Evolutionary conservation across 2,888 invertebrate genomes (phyloP), one percentile per base, ranked within the genome.

Genomic region (Cephus runcator): DNA sequence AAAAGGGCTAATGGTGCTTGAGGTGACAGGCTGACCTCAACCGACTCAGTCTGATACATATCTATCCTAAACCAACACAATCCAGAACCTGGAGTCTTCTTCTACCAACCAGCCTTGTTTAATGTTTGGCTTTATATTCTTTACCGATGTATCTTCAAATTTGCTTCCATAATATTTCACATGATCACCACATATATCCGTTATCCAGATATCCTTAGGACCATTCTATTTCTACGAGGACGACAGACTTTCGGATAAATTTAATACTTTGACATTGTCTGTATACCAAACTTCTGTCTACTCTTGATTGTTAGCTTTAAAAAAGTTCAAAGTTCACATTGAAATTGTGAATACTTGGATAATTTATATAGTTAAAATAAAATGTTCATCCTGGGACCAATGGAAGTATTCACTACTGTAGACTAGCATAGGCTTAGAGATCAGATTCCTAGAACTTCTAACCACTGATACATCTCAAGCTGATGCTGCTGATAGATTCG

Each of bases 11-110:
- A 91, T 90, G 90, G 90, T 87, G 85, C 90, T 91, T 85, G 79
- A 90, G 85, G 85, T 88, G 91, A 90, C 89, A 88, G 90, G 88
- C 88, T 86, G 88, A 90, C 90, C 89, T 89, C 87, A 85, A 83
- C 85, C 85, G 83, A 87, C 85, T 82, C 85, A 81, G 85, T 80
- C 86, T 84, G 91, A 91, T 91, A 90, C 89, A 87, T 88, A 91
- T 91, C 91, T 90, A 89, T 90, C 91, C 91, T 91, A 91, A 91
- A 90, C 84, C 88, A 91, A 91, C 90, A 91, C 77, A 82, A 86
- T 86, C 84, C 83, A 83, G 80, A 76, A 78, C 81, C 79, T 81
- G 79, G 84, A 84, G 84, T 40, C n/a, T 36, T 40, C 73, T 35
- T n/a, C 56, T 12, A 23, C 78, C 78, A 77, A 76, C 56, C 56